phyloP scores from a whole-genome alignment of 2,113 vertebrate genomes.

The Nothoprocta pentlandii region DNA sequence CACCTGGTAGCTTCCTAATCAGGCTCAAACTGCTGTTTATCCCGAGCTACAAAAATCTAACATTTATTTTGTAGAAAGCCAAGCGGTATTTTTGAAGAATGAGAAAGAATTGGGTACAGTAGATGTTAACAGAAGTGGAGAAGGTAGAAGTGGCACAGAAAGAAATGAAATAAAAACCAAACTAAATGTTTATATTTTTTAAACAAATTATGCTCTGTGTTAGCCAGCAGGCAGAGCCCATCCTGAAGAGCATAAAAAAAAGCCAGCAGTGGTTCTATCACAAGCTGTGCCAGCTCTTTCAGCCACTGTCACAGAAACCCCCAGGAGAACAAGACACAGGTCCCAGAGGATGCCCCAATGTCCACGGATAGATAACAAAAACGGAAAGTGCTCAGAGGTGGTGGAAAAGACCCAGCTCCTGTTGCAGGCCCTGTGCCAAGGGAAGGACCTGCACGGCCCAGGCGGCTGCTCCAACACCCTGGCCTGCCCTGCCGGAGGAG shows the following conservation, averaged over 20 bases:
- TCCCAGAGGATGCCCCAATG: accelerated
- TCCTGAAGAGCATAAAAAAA: background rate
- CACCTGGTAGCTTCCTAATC: background rate
- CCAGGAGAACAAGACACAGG: accelerated
- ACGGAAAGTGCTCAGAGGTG: background rate
- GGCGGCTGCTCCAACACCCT: background rate
- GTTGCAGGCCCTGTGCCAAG: background rate
- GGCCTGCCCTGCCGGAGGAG: background rate
- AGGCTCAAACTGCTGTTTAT: background rate
- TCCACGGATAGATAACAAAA: background rate
- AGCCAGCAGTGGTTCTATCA: background rate
- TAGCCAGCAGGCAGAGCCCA: background rate
- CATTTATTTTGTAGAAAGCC: background rate
- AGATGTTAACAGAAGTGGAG: background rate
- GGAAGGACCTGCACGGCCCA: accelerated
- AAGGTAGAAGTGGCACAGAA: background rate
- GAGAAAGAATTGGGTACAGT: background rate
- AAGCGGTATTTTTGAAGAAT: background rate
- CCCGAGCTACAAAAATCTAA: background rate
- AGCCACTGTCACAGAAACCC: background rate
- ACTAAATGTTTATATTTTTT: background rate
- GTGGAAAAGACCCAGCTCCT: accelerated
- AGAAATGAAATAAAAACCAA: background rate
- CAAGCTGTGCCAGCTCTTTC: background rate
- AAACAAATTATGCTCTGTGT: background rate